Evolutionary conservation across 1,140 invertebrate genomes (phyloP), one percentile per base, ranked within the genome.

Genomic region (Bradysia coprophila): DNA sequence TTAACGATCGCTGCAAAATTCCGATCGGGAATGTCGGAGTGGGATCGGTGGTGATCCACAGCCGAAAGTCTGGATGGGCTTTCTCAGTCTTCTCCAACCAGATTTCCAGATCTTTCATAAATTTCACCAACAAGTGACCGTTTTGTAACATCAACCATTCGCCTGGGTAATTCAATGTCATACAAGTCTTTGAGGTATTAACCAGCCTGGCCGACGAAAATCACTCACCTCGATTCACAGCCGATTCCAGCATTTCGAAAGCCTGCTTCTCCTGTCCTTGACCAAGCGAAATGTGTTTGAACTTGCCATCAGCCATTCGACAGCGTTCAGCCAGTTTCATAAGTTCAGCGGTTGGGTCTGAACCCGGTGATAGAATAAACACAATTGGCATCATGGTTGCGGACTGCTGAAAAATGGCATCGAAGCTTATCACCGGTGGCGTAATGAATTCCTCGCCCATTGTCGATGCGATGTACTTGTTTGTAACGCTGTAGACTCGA

Each of bases 71-170:
- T 0, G 82, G 78, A 68, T 93, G 84, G 1, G 83, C 81, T 49
- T 78, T 79, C 34, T 63, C 71, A 41, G 86, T 69, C 49, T 76
- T 69, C 48, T 90, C 85, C 32, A 93, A 57, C 45, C 76, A 66
- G 54, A 90, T 90, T 57, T 92, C 87, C 36, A 93, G 59, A 34
- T 76, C 72, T 20, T 70, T 70, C 0, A 88, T 68, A 64, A 90
- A 92, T n/a, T 66, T 65, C 0, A 88, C 64, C 6, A 90, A 57
- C 41, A 92, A 65, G 56, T 94, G 88, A 48, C 88, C 91, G 57
- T 92, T 92, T 64, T 91, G 86, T 20, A 90, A 64, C 69, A 91
- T 83, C 16, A 93, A 56, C 89, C 88, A 93, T 50, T 83, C 76
- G 1, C 89, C 88, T 54, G 81, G 72, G n/a, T n/a, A n/a, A n/a